phyloP scores from a whole-genome alignment of 2,888 invertebrate species.

The Nymphalis urticae region DNA sequence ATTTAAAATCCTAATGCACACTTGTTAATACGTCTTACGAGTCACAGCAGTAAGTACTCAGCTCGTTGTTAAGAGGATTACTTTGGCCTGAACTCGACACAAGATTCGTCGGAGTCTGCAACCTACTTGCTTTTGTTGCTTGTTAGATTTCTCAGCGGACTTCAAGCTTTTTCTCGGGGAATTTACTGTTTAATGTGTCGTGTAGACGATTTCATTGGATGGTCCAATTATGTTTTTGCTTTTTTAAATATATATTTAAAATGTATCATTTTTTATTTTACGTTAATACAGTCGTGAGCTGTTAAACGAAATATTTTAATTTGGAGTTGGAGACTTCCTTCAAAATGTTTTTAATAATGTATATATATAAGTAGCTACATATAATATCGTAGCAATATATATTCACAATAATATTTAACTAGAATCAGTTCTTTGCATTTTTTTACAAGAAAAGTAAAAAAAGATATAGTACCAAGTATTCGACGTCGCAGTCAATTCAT shows the following conservation, averaged over 20 bases:
- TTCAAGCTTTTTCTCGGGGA: slow-evolving; percentile 44
- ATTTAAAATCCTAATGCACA: slow-evolving; percentile 25
- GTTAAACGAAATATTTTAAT: too few relatives aligned
- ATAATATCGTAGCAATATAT: too few relatives aligned
- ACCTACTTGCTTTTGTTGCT: slow-evolving; percentile 56
- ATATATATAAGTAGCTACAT: too few relatives aligned
- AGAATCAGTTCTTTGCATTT: too few relatives aligned
- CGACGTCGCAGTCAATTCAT: too few relatives aligned
- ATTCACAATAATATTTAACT: too few relatives aligned
- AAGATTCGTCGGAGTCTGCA: slow-evolving; percentile 47
- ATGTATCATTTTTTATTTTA: not conserved
- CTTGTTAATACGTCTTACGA: slow-evolving; percentile 35
- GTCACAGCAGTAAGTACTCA: slow-evolving; percentile 43
- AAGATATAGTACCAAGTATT: too few relatives aligned
- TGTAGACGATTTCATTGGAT: slow-evolving; percentile 9
- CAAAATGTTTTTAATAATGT: too few relatives aligned
- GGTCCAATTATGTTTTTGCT: slow-evolving; percentile 4
- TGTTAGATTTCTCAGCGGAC: slow-evolving; percentile 57
- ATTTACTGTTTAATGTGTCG: slow-evolving; percentile 11
- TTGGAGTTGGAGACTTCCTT: too few relatives aligned
- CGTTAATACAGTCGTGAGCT: too few relatives aligned
- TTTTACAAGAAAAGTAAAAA: too few relatives aligned
- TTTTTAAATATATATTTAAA: not conserved
- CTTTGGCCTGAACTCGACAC: slow-evolving; percentile 40
- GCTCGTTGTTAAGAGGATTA: slow-evolving; percentile 45